Conservation (phyloP, 2,888 invertebrate species). For the Pyrgus malvae region DNA sequence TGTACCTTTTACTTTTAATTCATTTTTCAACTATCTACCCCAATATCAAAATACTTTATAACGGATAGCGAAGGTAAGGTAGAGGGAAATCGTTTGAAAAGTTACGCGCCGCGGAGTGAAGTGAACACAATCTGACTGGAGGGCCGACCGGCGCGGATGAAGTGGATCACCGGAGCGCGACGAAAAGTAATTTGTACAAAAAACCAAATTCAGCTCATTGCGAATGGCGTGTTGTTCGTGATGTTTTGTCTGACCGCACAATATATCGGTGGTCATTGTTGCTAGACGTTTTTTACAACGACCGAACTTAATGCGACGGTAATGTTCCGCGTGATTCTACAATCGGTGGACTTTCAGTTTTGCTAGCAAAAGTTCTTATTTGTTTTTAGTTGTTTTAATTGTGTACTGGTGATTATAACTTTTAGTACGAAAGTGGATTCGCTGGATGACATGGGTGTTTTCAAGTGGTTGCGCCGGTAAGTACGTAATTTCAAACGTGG, state of each 20-base stretch:
- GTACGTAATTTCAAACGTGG: slow-evolving; percentile 40
- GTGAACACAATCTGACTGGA: slow-evolving; percentile 43
- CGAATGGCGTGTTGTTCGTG: slow-evolving; percentile 75
- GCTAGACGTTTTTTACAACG: slow-evolving; percentile 67
- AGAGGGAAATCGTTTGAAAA: not conserved
- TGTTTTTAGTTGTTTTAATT: slow-evolving; percentile 33
- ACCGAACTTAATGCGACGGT: slow-evolving; percentile 68
- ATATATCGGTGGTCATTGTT: slow-evolving; percentile 78
- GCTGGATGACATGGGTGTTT: slow-evolving; percentile 71
- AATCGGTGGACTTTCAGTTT: slow-evolving; percentile 53
- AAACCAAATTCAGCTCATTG: slow-evolving; percentile 79
- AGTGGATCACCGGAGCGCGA: slow-evolving; percentile 77
- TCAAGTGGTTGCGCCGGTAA: slow-evolving; percentile 79
- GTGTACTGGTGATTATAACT: slow-evolving; percentile 13
- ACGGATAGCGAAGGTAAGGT: not conserved
- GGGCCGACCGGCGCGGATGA: slow-evolving; percentile 62
- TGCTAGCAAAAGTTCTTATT: slow-evolving; percentile 43
- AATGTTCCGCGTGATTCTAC: slow-evolving; percentile 64
- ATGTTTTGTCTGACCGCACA: slow-evolving; percentile 80
- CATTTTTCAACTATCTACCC: slow-evolving; percentile 44
- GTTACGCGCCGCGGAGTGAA: slow-evolving; percentile 29
- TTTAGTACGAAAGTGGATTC: slow-evolving; percentile 57
- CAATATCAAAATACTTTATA: not conserved
- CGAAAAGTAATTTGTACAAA: slow-evolving; percentile 81
- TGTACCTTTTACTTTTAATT: slow-evolving; percentile 8